Evolutionary conservation across 2,113 vertebrate genomes (phyloP), one percentile per base, ranked within the genome.

Genomic region (Odontesthes bonariensis): DNA sequence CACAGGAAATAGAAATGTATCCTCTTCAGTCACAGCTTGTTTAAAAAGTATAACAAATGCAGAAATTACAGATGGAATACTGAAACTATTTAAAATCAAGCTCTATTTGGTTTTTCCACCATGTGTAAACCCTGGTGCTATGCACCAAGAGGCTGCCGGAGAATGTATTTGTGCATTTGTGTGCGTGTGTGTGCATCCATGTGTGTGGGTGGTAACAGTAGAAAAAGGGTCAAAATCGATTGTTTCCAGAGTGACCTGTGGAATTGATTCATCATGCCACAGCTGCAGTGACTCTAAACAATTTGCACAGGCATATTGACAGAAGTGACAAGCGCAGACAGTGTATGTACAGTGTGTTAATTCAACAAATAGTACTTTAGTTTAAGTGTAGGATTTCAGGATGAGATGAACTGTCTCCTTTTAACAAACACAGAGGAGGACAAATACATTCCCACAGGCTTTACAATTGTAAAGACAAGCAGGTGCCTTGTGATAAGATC

Each of bases 221-320:
- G 79, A 74, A 69, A 86, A 72, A 77, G 72, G 82, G 62, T 82
- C 68, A 47, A 70, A 65, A 94, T 92, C 78, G 89, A 92, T 94
- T 86, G 73, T 82, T 86, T 81, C 80, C 87, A 81, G 75, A 86
- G 65, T 83, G 88, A 87, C 77, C 69, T 46, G 40, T 42, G 44
- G 73, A 72, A 83, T 61, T 85, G 82, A 92, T 92, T 82, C 79
- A 55, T 80, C 59, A 66, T 27, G 47, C 33, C 73, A 80, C 76
- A 82, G 79, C 83, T 77, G 42, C 53, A 81, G 8, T 62, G 53
- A 86, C 64, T 78, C 38, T 63, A 27, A 79, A 67, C 66, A 64
- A 20, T 73, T 72, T 73, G 64, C 55, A 54, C 47, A 69, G 72
- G 67, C 63, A 19, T 32, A 66, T 33, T 52, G 10, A 35, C 17